phyloP scores from a whole-genome alignment of 2,797 vertebrate genomes.

The Falco peregrinus region DNA sequence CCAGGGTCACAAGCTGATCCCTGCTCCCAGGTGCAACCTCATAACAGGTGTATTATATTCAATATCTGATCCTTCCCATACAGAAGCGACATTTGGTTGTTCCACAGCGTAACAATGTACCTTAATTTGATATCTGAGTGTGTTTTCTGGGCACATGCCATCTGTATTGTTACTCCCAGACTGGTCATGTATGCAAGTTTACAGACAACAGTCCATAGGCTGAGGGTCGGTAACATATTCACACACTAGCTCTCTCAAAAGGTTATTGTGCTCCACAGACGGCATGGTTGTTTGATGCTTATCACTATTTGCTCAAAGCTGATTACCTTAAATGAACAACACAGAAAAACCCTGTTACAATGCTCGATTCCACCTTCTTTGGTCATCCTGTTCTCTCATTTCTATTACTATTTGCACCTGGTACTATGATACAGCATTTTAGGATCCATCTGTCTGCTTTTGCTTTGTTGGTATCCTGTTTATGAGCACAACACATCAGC shows the following conservation, averaged over 20 bases:
- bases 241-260: background rate
- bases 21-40: background rate
- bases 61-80: background rate
- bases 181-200: background rate
- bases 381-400: background rate
- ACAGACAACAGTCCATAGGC: background rate
- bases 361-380: background rate
- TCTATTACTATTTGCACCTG: background rate
- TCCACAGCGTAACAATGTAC: background rate
- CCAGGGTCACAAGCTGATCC: background rate
- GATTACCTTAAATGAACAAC: conserved; percentile 2
- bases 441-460: background rate
- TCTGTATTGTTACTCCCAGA: background rate
- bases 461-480: background rate
- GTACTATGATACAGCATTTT: background rate
- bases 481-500: background rate
- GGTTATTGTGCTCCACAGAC: conserved; percentile 21
- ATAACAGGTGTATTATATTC: background rate
- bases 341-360: background rate
- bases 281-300: background rate
- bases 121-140: background rate
- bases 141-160: background rate
- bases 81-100: background rate
- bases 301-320: conserved; percentile 22
- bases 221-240: background rate